phyloP scores from a whole-genome alignment of 1,140 invertebrate genomes.

The Brachionus plicatilis region DNA sequence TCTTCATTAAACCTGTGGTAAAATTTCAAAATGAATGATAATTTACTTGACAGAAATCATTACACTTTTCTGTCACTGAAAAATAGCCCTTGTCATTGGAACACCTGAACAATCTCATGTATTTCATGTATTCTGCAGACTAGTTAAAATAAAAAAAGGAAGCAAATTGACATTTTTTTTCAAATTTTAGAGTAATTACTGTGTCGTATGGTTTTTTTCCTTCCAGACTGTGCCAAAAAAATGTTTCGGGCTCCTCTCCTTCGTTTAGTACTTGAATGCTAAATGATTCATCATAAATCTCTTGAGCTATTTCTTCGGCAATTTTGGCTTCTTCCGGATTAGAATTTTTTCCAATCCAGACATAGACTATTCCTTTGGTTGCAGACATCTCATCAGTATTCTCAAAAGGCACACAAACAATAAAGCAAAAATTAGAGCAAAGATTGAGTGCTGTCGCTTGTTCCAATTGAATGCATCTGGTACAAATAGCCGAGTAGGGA shows the following conservation, averaged over 20 bases:
- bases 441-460: slow-evolving; percentile 45
- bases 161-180: neutral
- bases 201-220: slow-evolving; percentile 84
- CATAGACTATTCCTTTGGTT: slow-evolving; percentile 80
- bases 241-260: slow-evolving; percentile 96
- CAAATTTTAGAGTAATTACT: slow-evolving; percentile 44
- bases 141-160: neutral
- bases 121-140: slow-evolving; percentile 84
- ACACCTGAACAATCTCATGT: slow-evolving; percentile 89
- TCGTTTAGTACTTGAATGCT: slow-evolving; percentile 72
- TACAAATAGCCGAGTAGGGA: slow-evolving; percentile 79
- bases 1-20: neutral
- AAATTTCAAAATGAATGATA: neutral
- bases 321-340: slow-evolving; percentile 79
- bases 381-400: slow-evolving; percentile 42
- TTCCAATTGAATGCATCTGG: slow-evolving; percentile 75
- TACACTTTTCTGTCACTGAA: slow-evolving; percentile 96
- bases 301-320: slow-evolving; percentile 83
- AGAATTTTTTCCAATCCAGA: slow-evolving; percentile 87
- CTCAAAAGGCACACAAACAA: slow-evolving; percentile 37
- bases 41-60: slow-evolving; percentile 86
- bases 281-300: slow-evolving; percentile 67
- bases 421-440: slow-evolving; percentile 56
- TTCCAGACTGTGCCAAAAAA: slow-evolving; percentile 93
- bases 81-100: slow-evolving; percentile 99